Conservation (phyloP, 2,888 invertebrate species). For the Leptura quadrifasciata region DNA sequence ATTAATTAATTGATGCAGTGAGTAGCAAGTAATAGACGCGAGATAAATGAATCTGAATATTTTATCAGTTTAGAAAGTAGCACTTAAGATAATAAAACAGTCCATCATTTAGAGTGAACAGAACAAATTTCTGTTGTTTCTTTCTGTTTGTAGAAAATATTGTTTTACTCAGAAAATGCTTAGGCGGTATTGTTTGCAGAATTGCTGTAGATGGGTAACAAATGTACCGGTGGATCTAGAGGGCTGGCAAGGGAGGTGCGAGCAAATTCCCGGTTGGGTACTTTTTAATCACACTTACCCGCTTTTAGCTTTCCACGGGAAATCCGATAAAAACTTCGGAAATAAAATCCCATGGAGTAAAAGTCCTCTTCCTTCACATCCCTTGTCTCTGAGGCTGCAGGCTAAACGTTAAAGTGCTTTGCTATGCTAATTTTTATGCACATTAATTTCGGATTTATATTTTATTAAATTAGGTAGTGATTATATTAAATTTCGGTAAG, state of each 20-base stretch:
- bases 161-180: slow-evolving; percentile 43
- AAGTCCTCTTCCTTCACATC: slow-evolving; percentile 32
- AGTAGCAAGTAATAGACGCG: background rate
- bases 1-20: background rate
- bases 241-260: slow-evolving; percentile 8
- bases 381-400: slow-evolving; percentile 26
- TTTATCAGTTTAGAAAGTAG: slow-evolving; percentile 19
- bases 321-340: slow-evolving; percentile 59
- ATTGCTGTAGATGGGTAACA: slow-evolving; percentile 32
- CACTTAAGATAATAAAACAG: slow-evolving; percentile 19
- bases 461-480: slow-evolving; percentile 45
- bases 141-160: slow-evolving; percentile 40
- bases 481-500: slow-evolving; percentile 31
- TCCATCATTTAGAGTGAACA: slow-evolving; percentile 15
- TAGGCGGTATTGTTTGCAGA: slow-evolving; percentile 24
- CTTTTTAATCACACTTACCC: slow-evolving; percentile 50
- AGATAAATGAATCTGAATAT: background rate
- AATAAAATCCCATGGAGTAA: slow-evolving; percentile 55
- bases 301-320: slow-evolving; percentile 49
- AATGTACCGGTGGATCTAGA: slow-evolving; percentile 1
- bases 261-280: slow-evolving; percentile 42
- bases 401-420: slow-evolving; percentile 42
- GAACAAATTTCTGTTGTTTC: slow-evolving; percentile 21
- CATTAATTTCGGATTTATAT: slow-evolving; percentile 42
- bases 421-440: slow-evolving; percentile 43